Base-by-base conservation (phyloP, 2,888 invertebrate genomes). In the Parnassius mnemosyne region DNA sequence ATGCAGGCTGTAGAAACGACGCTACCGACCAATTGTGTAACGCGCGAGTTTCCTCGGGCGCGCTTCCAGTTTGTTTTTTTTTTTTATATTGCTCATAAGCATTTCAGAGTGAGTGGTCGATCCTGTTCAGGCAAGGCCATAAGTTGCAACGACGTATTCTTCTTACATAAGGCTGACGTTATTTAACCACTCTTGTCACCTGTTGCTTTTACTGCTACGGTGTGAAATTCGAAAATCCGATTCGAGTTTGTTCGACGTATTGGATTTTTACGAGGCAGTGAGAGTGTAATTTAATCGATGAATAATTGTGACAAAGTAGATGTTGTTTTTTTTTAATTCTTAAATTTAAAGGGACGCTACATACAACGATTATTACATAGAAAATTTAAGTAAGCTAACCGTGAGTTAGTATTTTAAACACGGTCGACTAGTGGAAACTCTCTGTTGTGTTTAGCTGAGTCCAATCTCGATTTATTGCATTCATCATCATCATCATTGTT, bases 201-300 rank as follows among this genome's bases (percentile, higher is more conserved):
- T 57, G 61, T 62, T 57, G 57, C 56, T 56, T 50, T 57, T 46
- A 52, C 56, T 52, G n/a, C 56, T 61, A 61, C 56, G 61, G 56
- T 53, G 61, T 46, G 61, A 61, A 61, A 61, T 61, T 56, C 43
- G 54, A 52, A 46, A 52, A 61, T 61, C 61, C 61, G 61, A 55
- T 34, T 56, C 51, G 41, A n/a, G 51, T 13, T 16, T 13, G 46
- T 41, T 47, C 46, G 52, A 43, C 1, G 47, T 16, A 25, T 41
- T 43, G 47, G 1, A 25, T 50, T 54, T 61, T 52, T 55, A 61
- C 13, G 49, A 43, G 49, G 3, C 61, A 52, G 61, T 41, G 56
- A 56, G 52, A 56, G 61, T 34, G 20, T 34, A 11, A 46, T 10
- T 34, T 41, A 13, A 54, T 25, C 20, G 60, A 34, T 3, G 46